These are phyloP conservation scores for Diarsia rubi DNA, from an alignment of 2,888 invertebrate genomes.

Conservation along the genomic window DNA sequence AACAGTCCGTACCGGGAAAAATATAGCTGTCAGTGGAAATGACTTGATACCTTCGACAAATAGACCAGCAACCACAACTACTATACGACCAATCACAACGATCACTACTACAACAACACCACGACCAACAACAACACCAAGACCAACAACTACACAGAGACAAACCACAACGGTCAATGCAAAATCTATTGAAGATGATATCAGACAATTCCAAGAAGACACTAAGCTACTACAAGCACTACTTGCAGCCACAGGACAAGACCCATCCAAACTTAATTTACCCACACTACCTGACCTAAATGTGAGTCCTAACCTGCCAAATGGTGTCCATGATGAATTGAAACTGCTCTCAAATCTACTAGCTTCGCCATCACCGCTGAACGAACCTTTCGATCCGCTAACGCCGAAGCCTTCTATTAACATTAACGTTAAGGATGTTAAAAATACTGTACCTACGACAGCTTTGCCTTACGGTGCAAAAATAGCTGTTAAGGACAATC, in stretches of 20 bases:
- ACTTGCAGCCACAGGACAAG: constrained; percentile 87
- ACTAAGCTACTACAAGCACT: constrained; percentile 87
- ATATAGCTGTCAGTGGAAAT: constrained; percentile 73
- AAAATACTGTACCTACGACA: constrained; percentile 72
- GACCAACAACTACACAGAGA: constrained; percentile 73
- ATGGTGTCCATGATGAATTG: constrained; percentile 76
- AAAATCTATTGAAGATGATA: constrained; percentile 86
- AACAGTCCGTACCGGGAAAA: constrained; percentile 79
- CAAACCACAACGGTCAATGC: constrained; percentile 73
- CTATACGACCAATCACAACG: constrained; percentile 72
- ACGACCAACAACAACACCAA: constrained; percentile 72
- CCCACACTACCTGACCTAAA: constrained; percentile 82
- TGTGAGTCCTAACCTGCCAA: constrained; percentile 79
- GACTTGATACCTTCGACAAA: constrained; percentile 74
- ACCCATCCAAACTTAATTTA: constrained; percentile 86
- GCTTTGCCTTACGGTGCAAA: constrained; percentile 82
- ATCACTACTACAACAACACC: constrained; percentile 75
- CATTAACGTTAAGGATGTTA: constrained; percentile 70
- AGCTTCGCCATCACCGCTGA: constrained; percentile 82
- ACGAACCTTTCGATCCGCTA: constrained; percentile 82
- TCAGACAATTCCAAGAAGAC: constrained; percentile 88
- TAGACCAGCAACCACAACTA: constrained; percentile 71
- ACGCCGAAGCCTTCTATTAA: constrained; percentile 74
- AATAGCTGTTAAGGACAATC: constrained; percentile 84
- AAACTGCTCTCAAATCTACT: constrained; percentile 82